Base-by-base conservation (phyloP, 2,797 vertebrate genomes). In the Sebastes minor region DNA sequence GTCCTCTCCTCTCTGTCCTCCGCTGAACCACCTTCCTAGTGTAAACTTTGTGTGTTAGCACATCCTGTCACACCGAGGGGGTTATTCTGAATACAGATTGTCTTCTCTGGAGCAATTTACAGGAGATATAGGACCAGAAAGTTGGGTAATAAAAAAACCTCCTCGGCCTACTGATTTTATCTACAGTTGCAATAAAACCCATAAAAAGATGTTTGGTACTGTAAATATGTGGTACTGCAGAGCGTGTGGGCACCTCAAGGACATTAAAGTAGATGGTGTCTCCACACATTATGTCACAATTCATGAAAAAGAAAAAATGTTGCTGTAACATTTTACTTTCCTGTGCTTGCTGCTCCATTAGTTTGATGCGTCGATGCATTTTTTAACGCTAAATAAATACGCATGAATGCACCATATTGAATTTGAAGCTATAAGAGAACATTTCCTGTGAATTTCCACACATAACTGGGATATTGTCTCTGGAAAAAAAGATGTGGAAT, bases 21-120 rank as follows among this genome's bases (percentile, higher is more conserved):
- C 25, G 16, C 59, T 16, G 6, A 79, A 46, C 57, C 56, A 33
- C 23, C 16, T 32, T 30, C 66, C 23, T 35, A 61, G 77, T 67
- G 66, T 35, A 64, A 82, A 79, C 49, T 38, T 35, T 71, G 32
- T 64, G 16, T 65, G 56, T 76, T 76, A 46, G 66, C 56, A 42
- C 60, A 60, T 62, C 13, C 65, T 74, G 65, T 57, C 65, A 62
- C 63, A 74, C 61, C 57, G 33, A 2, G 0, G 16, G 28, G 22
- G 61, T 80, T 57, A 73, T 49, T 38, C 30, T 74, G 62, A 85
- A 78, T 75, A 73, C 59, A 83, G 61, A 85, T 84, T 61, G 30
- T 42, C 18, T 62, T 69, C 71, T 59, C 57, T 16, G n/a, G n/a
- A 72, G 27, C 28, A 42, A 52, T 66, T 73, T 55, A 73, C 10